Evolutionary conservation across 2,888 invertebrate species (phyloP).

Genomic region (Microctonus brassicae): DNA sequence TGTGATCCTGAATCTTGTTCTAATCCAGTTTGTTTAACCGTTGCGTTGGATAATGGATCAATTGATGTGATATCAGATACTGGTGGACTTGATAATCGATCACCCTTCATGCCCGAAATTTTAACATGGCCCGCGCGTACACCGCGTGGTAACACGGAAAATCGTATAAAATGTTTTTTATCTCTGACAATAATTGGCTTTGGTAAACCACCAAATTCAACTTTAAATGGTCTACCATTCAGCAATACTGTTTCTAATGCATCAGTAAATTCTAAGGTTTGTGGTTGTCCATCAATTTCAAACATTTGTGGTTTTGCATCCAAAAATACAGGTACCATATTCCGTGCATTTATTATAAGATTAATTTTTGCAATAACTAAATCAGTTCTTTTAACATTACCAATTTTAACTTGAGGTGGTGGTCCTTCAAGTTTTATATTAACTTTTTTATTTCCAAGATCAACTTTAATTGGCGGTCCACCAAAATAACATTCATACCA

Average conservation of each 20-base stretch:
- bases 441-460: slow-evolving; percentile 83
- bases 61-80: neutral
- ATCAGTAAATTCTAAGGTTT: slow-evolving; percentile 85
- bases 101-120: slow-evolving; percentile 82
- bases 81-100: slow-evolving; percentile 37
- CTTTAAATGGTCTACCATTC: slow-evolving; percentile 82
- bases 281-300: slow-evolving; percentile 78
- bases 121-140: slow-evolving; percentile 79
- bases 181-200: slow-evolving; percentile 82
- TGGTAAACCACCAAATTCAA: slow-evolving; percentile 88
- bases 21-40: neutral
- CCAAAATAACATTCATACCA: slow-evolving; percentile 95
- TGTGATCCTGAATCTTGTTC: slow-evolving; percentile 63
- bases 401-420: slow-evolving; percentile 93
- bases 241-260: slow-evolving; percentile 82
- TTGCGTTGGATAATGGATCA: neutral
- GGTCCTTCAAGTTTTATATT: slow-evolving; percentile 89
- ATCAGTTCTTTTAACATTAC: slow-evolving; percentile 82
- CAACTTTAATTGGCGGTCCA: slow-evolving; percentile 85
- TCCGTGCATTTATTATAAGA: slow-evolving; percentile 84
- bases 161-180: slow-evolving; percentile 84
- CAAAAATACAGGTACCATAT: slow-evolving; percentile 84
- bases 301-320: slow-evolving; percentile 88
- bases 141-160: slow-evolving; percentile 82
- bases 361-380: slow-evolving; percentile 88